Conservation (phyloP, 2,797 vertebrate species). For the Myoxocephalus aenaeus region DNA sequence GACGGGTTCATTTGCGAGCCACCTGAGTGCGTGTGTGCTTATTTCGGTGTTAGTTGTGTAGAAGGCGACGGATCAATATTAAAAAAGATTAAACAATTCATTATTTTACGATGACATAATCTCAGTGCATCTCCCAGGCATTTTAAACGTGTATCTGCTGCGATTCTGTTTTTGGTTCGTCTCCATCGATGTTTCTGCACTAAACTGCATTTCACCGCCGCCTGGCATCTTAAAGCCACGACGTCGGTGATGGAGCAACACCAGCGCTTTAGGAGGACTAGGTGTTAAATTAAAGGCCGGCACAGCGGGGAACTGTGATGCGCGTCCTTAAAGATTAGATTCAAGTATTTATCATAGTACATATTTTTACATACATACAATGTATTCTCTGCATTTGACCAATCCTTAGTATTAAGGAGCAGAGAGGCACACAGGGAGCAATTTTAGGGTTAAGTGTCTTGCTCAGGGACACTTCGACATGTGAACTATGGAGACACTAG, state of each 20-base stretch:
- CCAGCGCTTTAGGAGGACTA: no score
- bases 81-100: not conserved
- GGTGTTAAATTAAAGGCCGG: no score
- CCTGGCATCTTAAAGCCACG: constrained; percentile 2
- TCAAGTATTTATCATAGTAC: no score
- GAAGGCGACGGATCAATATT: not conserved
- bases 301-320: constrained; percentile 18
- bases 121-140: not conserved
- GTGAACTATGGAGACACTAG: no score
- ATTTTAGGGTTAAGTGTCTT: no score
- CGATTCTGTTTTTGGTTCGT: not conserved
- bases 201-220: not conserved
- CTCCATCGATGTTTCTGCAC: not conserved
- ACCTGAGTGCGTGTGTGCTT: not conserved
- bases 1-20: not conserved
- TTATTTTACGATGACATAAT: constrained; percentile 1
- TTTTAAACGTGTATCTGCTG: not conserved
- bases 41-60: not conserved
- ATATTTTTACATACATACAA: no score
- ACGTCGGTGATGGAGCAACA: no score
- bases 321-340: not conserved
- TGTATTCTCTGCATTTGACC: no score
- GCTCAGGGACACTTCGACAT: no score
- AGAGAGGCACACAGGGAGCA: no score
- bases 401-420: no score